Evolutionary conservation across 2,888 invertebrate genomes (phyloP).

Genomic region (Graphium colonna): DNA sequence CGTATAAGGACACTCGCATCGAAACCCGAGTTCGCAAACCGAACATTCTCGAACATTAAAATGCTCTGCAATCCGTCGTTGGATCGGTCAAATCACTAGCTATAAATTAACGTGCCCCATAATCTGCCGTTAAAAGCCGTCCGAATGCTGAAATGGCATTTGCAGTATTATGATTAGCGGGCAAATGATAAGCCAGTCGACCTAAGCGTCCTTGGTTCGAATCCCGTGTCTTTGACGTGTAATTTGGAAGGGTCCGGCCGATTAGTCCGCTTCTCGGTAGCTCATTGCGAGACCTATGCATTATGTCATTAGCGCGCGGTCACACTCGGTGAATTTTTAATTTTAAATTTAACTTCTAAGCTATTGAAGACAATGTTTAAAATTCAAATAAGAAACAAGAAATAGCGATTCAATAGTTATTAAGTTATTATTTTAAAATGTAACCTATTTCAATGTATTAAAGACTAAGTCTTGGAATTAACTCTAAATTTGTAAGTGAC

Average conservation of each 20-base stretch:
- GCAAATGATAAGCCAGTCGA: slow-evolving; percentile 74
- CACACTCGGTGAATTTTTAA: slow-evolving; percentile 37
- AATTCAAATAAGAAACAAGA: too few relatives aligned
- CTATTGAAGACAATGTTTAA: too few relatives aligned
- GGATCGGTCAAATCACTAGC: slow-evolving; percentile 57
- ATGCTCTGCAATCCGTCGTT: slow-evolving; percentile 51
- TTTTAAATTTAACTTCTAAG: too few relatives aligned
- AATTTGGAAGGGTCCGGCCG: slow-evolving; percentile 74
- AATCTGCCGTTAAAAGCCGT: slow-evolving; percentile 63
- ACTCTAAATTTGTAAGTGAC: too few relatives aligned
- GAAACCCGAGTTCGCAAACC: slow-evolving; percentile 7
- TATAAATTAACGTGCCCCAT: slow-evolving; percentile 47
- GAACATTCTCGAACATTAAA: slow-evolving; percentile 26
- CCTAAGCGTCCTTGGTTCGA: slow-evolving; percentile 74
- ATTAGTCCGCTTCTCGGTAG: slow-evolving; percentile 75
- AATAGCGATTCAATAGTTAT: too few relatives aligned
- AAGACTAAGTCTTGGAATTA: too few relatives aligned
- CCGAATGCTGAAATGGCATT: slow-evolving; percentile 74
- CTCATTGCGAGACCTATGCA: slow-evolving; percentile 54
- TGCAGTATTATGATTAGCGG: slow-evolving; percentile 70
- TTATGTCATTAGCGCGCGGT: slow-evolving; percentile 67
- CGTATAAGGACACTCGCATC: slow-evolving; percentile 4
- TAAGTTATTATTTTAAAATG: too few relatives aligned
- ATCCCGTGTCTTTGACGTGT: slow-evolving; percentile 75
- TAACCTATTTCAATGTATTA: too few relatives aligned